A percentile compares a stretch with the other conserved stretches of the same genome.
Evolutionary conservation across 2,797 vertebrate species (phyloP).

Genomic region (Hafferia zeledoni): DNA sequence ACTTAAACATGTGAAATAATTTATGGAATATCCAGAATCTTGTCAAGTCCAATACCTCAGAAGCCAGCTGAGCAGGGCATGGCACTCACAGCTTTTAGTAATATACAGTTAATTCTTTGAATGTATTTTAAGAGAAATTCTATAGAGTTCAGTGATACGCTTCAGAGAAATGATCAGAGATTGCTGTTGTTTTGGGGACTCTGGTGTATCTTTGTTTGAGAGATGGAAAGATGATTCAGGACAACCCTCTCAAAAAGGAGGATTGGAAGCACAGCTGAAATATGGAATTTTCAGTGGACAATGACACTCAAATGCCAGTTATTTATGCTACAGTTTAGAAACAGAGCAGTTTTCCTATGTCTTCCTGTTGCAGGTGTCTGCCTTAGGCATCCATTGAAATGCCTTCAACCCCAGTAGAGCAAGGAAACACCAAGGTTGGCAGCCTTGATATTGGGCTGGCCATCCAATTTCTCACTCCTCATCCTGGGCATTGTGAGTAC

Average conservation of each 20-base stretch:
- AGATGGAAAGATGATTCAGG: not conserved
- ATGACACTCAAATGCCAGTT: not conserved
- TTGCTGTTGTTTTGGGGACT: not conserved
- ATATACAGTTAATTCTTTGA: not conserved
- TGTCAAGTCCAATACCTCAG: not conserved
- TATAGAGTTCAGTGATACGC: not conserved
- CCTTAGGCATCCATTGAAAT: not conserved
- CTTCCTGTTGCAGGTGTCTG: not conserved
- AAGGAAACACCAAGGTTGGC: not conserved
- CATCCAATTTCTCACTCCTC: not conserved
- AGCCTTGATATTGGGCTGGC: accelerated
- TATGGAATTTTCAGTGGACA: not conserved
- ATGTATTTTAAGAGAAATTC: not conserved
- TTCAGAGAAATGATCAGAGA: not conserved
- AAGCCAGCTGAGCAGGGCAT: not conserved
- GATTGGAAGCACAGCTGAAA: not conserved
- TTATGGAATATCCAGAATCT: not conserved
- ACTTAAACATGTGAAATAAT: not conserved
- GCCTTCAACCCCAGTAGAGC: not conserved
- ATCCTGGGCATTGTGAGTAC: not conserved
- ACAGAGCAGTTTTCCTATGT: not conserved
- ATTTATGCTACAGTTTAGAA: not conserved
- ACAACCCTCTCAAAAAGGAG: not conserved
- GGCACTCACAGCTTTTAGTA: not conserved
- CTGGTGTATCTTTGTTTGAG: not conserved